Conservation (phyloP, 92 coral and sea anemone species). For the Chrysogorgia sp. region DNA sequence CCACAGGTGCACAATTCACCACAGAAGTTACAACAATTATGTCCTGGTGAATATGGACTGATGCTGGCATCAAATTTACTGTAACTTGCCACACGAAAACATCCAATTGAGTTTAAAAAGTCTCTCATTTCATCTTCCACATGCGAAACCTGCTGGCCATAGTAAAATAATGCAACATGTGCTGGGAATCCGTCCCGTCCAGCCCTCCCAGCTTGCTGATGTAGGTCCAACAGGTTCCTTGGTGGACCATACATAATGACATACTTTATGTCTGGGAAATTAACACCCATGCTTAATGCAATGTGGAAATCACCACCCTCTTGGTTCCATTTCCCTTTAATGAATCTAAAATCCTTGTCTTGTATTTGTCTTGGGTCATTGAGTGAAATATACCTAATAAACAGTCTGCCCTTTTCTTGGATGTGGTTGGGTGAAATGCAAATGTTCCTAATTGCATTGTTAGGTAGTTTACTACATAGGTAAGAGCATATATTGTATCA, state of each 20-base stretch:
- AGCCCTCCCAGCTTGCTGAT: conserved; percentile 63
- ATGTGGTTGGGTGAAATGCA: conserved; percentile 21
- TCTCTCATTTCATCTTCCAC: conserved; percentile 48
- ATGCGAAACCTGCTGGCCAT: conserved; percentile 51
- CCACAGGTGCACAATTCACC: conserved; percentile 34
- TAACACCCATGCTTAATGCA: conserved; percentile 61
- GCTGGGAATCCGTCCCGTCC: conserved; percentile 56
- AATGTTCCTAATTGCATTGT: conserved; percentile 29
- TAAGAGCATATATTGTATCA: conserved; percentile 39
- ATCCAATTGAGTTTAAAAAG: conserved; percentile 44
- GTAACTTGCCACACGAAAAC: conserved; percentile 43
- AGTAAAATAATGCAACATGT: conserved; percentile 44
- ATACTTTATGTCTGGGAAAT: conserved; percentile 48
- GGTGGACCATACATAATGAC: conserved; percentile 56
- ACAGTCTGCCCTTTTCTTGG: conserved; percentile 15
- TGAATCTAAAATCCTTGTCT: neutral
- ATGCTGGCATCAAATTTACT: conserved; percentile 34
- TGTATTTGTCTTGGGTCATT: neutral
- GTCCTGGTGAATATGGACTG: conserved; percentile 41
- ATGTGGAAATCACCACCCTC: conserved; percentile 39
- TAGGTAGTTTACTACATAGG: conserved; percentile 42
- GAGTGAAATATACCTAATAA: conserved; percentile 41
- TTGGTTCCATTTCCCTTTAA: neutral
- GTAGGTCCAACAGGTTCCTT: conserved; percentile 44
- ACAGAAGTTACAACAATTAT: conserved; percentile 58